Conservation (phyloP, 2,797 vertebrate genomes). For the Propithecus deckenii region DNA sequence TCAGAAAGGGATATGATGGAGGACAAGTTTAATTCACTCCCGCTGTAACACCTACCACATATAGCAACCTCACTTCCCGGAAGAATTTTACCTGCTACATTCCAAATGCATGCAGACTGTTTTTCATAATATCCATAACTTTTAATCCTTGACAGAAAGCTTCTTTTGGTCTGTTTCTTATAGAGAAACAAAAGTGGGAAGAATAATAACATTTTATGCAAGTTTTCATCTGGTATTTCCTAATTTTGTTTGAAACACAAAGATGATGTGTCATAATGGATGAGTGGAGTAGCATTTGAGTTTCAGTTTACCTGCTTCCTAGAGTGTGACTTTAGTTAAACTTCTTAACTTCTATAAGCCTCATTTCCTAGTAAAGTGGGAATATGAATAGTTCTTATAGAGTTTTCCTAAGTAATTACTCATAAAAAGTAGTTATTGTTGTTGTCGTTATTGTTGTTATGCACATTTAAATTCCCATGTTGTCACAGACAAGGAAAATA, state of each 20-base stretch:
- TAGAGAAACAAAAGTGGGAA: constrained; percentile 8
- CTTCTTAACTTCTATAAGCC: neutral
- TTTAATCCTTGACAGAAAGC: neutral
- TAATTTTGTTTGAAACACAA: neutral
- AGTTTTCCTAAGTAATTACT: neutral
- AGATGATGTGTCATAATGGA: neutral
- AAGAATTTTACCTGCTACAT: neutral
- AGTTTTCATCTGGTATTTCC: constrained; percentile 6
- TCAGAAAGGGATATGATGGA: neutral
- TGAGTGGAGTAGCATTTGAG: neutral
- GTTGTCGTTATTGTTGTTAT: neutral
- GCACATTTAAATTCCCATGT: neutral
- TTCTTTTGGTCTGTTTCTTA: neutral
- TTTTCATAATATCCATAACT: constrained; percentile 48
- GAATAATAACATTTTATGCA: neutral
- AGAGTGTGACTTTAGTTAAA: neutral
- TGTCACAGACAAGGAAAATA: neutral
- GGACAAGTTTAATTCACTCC: neutral
- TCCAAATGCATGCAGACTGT: neutral
- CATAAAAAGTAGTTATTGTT: neutral
- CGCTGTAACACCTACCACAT: neutral
- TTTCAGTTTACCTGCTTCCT: neutral
- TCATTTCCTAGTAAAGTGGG: neutral
- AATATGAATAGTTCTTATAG: neutral
- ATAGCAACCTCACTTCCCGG: neutral